These are phyloP conservation scores for Crossocerus cetratus DNA, from an alignment of 2,888 invertebrate species.

Conservation along the genomic window DNA sequence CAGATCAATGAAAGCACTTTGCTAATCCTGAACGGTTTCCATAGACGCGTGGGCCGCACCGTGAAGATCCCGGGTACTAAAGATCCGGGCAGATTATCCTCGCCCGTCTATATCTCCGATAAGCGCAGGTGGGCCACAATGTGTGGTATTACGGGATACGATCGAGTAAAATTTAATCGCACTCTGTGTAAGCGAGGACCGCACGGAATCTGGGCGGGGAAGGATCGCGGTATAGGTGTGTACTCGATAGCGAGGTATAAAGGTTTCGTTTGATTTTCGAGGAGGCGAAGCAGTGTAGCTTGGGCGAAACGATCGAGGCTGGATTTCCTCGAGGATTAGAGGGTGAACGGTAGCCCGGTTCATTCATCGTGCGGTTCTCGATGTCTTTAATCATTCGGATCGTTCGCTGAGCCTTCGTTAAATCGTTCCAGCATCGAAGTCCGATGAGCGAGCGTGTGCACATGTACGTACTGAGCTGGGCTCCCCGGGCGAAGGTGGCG, in stretches of 20 bases:
- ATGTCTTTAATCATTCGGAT: slow-evolving; percentile 27
- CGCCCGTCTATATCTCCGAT: slow-evolving; percentile 22
- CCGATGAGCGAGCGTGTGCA: too few relatives aligned
- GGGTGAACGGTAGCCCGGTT: slow-evolving; percentile 36
- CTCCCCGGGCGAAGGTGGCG: slow-evolving; percentile 35
- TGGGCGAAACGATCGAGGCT: slow-evolving; percentile 28
- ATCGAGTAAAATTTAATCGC: slow-evolving; percentile 15
- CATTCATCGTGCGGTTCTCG: slow-evolving; percentile 23
- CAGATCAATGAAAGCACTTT: too few relatives aligned
- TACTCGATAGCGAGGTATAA: too few relatives aligned
- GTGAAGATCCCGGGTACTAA: too few relatives aligned
- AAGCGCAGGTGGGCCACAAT: slow-evolving; percentile 20
- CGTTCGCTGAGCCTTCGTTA: slow-evolving; percentile 39
- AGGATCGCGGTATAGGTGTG: too few relatives aligned
- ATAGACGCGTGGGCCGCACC: too few relatives aligned
- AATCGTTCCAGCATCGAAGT: slow-evolving; percentile 23
- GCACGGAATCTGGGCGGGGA: too few relatives aligned
- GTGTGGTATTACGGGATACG: slow-evolving; percentile 4
- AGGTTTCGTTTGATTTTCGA: too few relatives aligned
- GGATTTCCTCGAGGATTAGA: slow-evolving; percentile 22
- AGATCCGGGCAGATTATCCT: slow-evolving; percentile 20
- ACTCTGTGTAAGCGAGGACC: too few relatives aligned
- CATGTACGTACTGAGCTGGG: slow-evolving; percentile 12
- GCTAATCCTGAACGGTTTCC: too few relatives aligned
- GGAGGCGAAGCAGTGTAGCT: background rate